A percentile compares a stretch with the other conserved stretches of the same genome.
Evolutionary conservation across 2,888 invertebrate species (phyloP).

Genomic region (Drosophila merina): DNA sequence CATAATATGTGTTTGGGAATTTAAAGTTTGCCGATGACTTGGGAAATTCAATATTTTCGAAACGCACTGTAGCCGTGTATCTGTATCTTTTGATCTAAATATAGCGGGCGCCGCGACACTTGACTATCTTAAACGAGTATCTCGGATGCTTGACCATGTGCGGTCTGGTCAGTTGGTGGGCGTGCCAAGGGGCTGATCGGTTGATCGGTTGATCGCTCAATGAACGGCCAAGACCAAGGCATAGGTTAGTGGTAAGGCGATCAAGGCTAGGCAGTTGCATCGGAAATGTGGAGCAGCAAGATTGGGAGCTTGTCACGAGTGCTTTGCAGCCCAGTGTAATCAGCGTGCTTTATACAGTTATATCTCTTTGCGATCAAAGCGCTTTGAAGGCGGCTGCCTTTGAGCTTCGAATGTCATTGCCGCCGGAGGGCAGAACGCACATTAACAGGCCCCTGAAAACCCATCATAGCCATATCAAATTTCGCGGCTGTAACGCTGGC

Average conservation of each 20-base stretch:
- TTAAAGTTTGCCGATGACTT: neutral
- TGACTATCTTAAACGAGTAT: conserved; percentile 46
- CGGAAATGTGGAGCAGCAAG: conserved; percentile 15
- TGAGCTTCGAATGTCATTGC: conserved; percentile 44
- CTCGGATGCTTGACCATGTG: conserved; percentile 61
- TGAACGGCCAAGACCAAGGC: conserved; percentile 41
- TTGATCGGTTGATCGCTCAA: conserved; percentile 23
- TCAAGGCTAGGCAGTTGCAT: conserved; percentile 25
- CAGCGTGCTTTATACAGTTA: conserved; percentile 42
- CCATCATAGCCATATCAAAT: conserved; percentile 73
- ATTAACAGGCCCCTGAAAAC: conserved; percentile 49
- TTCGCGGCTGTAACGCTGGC: conserved; percentile 45
- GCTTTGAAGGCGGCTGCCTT: conserved; percentile 57
- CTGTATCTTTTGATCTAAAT: conserved; percentile 60
- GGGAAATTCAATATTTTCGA: conserved; percentile 31
- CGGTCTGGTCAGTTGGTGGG: conserved; percentile 53
- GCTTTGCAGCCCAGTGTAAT: conserved; percentile 19
- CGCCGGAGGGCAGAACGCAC: conserved; percentile 59
- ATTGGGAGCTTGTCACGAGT: neutral
- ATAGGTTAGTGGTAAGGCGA: conserved; percentile 24
- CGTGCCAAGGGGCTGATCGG: conserved; percentile 43
- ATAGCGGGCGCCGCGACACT: conserved; percentile 54
- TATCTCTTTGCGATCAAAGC: conserved; percentile 30
- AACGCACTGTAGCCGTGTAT: conserved; percentile 38
- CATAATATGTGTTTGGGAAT: conserved; percentile 8